Evolutionary conservation across 2,888 invertebrate species (phyloP).

Genomic region (Luperina testacea): DNA sequence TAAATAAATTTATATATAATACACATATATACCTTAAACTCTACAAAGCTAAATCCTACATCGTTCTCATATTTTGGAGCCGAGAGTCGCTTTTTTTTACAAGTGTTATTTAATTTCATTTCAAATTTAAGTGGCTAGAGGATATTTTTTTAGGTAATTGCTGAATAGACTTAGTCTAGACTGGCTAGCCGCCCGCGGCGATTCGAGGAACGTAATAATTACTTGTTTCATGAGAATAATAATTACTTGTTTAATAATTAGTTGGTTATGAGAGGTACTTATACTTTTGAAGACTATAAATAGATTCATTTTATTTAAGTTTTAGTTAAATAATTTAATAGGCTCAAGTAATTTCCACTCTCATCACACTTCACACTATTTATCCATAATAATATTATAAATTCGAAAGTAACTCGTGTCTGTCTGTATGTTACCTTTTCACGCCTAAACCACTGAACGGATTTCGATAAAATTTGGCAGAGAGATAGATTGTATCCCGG

Average conservation of each 20-base stretch:
- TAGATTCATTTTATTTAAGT: conserved; percentile 4
- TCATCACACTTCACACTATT: too few species aligned
- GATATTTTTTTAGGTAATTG: conserved; percentile 23
- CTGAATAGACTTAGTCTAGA: neutral
- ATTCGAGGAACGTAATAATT: conserved; percentile 21
- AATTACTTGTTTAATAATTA: conserved; percentile 23
- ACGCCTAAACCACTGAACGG: too few species aligned
- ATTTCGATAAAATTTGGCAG: too few species aligned
- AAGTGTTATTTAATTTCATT: neutral
- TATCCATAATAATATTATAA: too few species aligned
- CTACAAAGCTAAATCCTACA: neutral
- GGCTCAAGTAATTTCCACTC: too few species aligned
- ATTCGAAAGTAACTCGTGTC: too few species aligned
- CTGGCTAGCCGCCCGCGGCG: conserved; percentile 3
- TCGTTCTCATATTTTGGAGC: neutral
- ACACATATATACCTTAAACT: neutral
- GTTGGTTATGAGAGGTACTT: conserved; percentile 11
- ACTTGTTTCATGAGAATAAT: conserved; percentile 22
- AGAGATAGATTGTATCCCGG: too few species aligned
- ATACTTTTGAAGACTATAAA: neutral
- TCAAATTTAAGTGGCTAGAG: neutral
- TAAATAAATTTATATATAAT: neutral
- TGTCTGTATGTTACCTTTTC: too few species aligned
- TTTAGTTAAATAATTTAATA: too few species aligned
- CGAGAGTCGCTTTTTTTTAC: neutral